These are phyloP conservation scores for Patiria miniata DNA, from an alignment of 35 echinoderm and acorn worm genomes.

Conservation along the genomic window DNA sequence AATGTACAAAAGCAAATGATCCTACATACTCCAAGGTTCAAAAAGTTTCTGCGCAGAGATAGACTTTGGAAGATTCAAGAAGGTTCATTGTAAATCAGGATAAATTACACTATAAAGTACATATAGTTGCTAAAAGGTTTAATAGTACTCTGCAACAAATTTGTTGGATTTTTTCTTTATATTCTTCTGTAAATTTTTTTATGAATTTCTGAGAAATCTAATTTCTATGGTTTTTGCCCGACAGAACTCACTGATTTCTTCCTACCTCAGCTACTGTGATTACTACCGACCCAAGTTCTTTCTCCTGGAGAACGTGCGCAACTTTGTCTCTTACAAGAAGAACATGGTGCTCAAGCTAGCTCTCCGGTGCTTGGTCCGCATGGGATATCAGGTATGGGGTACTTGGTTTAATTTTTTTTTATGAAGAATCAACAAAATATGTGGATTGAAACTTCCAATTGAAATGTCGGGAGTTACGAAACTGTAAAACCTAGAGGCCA, in stretches of 20 bases:
- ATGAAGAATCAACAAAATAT: too few relatives aligned
- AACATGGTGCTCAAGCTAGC: constrained; percentile 98
- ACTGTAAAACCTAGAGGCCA: neutral
- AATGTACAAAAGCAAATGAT: too few relatives aligned
- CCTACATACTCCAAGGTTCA: too few relatives aligned
- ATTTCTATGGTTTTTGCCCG: neutral
- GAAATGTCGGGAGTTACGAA: neutral
- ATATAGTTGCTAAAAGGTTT: too few relatives aligned
- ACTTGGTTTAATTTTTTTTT: neutral
- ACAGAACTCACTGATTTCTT: constrained; percentile 88
- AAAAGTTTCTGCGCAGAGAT: too few relatives aligned
- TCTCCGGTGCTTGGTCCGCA: constrained; percentile 77
- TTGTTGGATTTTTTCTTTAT: too few relatives aligned
- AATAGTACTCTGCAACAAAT: too few relatives aligned
- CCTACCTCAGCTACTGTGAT: constrained; percentile 99
- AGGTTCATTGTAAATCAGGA: too few relatives aligned
- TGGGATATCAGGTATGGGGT: constrained; percentile 92
- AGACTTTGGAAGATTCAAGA: too few relatives aligned
- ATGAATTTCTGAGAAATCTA: too few relatives aligned
- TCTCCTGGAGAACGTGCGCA: constrained; percentile 96
- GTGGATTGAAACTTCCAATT: neutral
- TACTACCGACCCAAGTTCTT: constrained; percentile 96
- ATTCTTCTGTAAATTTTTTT: too few relatives aligned
- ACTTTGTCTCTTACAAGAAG: constrained; percentile 99
- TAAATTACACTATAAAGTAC: too few relatives aligned